Evolutionary conservation across 2,113 vertebrate species (phyloP).

Genomic region (Galemys pyrenaicus): DNA sequence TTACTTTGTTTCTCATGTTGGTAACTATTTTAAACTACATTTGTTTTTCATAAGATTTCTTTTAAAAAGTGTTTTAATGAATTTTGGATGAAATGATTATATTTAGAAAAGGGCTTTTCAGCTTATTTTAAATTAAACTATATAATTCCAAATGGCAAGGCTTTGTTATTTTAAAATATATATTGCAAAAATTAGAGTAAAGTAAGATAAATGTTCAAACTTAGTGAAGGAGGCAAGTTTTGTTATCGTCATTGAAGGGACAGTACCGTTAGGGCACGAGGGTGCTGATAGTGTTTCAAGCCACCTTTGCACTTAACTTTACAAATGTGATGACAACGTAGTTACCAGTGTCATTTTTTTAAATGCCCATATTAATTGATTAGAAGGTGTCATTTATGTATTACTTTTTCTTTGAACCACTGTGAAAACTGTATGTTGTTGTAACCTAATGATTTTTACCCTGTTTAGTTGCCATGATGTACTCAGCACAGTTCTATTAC

Average conservation of each 20-base stretch:
- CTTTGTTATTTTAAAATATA: constrained; percentile 35
- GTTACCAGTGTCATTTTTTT: neutral
- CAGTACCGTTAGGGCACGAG: neutral
- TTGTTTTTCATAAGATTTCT: constrained; percentile 29
- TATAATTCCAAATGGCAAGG: neutral
- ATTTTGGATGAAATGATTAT: constrained; percentile 23
- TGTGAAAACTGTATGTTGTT: neutral
- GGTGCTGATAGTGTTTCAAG: neutral
- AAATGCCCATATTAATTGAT: neutral
- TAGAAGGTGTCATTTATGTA: neutral
- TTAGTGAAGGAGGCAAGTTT: neutral
- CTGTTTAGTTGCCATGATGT: neutral
- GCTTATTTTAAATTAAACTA: constrained; percentile 1
- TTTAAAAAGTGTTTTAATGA: constrained; percentile 29
- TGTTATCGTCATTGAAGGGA: neutral
- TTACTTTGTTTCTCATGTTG: constrained; percentile 2
- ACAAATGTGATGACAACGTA: neutral
- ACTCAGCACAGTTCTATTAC: neutral
- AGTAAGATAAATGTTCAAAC: neutral
- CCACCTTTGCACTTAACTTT: neutral
- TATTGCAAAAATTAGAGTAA: neutral
- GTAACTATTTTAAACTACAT: neutral
- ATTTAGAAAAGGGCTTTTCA: neutral
- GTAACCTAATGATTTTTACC: neutral
- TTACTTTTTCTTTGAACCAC: neutral